Percentiles rank a stretch among this genome's conserved stretches.
phyloP scores from a whole-genome alignment of 1,140 invertebrate genomes.

The Ostrea edulis region DNA sequence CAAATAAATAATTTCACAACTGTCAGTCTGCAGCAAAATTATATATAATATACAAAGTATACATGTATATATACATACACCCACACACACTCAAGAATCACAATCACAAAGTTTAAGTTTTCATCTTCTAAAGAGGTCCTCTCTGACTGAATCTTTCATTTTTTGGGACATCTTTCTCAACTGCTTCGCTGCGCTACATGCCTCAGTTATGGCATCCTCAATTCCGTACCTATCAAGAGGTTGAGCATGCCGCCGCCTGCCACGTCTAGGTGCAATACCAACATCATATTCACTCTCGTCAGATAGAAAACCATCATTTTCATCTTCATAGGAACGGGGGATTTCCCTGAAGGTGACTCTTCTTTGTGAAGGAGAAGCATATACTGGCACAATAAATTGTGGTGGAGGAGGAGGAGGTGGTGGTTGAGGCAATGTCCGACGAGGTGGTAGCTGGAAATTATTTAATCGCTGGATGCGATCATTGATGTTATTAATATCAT shows the following conservation, averaged over 20 bases:
- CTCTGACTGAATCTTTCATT: constrained; percentile 72
- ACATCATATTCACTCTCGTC: constrained; percentile 66
- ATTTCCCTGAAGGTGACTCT: constrained; percentile 65
- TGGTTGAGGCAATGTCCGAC: constrained; percentile 55
- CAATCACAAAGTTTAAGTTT: not conserved
- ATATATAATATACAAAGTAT: not conserved
- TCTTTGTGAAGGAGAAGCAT: constrained; percentile 56
- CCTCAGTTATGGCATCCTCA: constrained; percentile 70
- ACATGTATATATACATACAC: not conserved
- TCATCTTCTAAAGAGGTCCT: constrained; percentile 57
- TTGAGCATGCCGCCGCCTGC: constrained; percentile 43
- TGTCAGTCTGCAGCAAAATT: not conserved
- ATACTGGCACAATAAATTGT: constrained; percentile 64
- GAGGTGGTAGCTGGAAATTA: constrained; percentile 67
- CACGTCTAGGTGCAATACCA: constrained; percentile 54
- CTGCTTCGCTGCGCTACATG: constrained; percentile 65
- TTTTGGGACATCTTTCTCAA: constrained; percentile 72
- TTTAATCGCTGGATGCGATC: constrained; percentile 68
- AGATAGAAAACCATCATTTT: constrained; percentile 65
- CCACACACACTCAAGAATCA: not conserved
- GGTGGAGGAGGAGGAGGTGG: constrained; percentile 55
- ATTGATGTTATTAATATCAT: constrained; percentile 71
- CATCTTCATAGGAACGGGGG: constrained; percentile 65
- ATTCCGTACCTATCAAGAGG: constrained; percentile 59
- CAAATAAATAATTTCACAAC: no score